Percentiles rank a stretch among this genome's conserved stretches.
phyloP scores from a whole-genome alignment of 2,888 invertebrate species.

The Rhogogaster chlorosoma region DNA sequence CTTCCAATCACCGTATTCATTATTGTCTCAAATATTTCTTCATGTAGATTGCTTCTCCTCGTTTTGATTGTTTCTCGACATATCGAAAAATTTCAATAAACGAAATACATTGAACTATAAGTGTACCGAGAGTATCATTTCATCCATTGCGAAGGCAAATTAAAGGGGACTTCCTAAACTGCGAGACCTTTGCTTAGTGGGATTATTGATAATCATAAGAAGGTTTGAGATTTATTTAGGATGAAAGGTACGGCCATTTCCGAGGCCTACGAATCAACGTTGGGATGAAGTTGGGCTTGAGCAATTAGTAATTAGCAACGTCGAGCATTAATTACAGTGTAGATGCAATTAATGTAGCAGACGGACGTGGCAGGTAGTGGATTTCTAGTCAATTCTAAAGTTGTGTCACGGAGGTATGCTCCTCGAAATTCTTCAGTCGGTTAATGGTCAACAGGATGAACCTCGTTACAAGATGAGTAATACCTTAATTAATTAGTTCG shows the following conservation, averaged over 20 bases:
- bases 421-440: background rate
- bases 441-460: background rate
- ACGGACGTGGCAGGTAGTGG: slow-evolving; percentile 18
- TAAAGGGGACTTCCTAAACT: background rate
- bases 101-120: no score
- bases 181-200: background rate
- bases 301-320: slow-evolving; percentile 17
- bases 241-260: background rate
- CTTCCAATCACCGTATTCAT: no score
- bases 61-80: no score
- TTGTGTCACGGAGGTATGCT: background rate
- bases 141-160: background rate
- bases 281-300: slow-evolving; percentile 22
- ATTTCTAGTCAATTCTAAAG: slow-evolving; percentile 24
- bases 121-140: no score
- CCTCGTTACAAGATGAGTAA: slow-evolving; percentile 26
- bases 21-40: no score
- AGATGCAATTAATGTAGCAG: slow-evolving; percentile 28
- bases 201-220: background rate
- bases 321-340: slow-evolving; percentile 26
- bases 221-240: background rate
- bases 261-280: background rate
- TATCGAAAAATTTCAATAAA: no score
- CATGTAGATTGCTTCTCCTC: no score
- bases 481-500: slow-evolving; percentile 8